A percentile compares a stretch with the other conserved stretches of the same genome.
Evolutionary conservation across 2,113 vertebrate species (phyloP).

Genomic region (Motacilla tschutschensis): DNA sequence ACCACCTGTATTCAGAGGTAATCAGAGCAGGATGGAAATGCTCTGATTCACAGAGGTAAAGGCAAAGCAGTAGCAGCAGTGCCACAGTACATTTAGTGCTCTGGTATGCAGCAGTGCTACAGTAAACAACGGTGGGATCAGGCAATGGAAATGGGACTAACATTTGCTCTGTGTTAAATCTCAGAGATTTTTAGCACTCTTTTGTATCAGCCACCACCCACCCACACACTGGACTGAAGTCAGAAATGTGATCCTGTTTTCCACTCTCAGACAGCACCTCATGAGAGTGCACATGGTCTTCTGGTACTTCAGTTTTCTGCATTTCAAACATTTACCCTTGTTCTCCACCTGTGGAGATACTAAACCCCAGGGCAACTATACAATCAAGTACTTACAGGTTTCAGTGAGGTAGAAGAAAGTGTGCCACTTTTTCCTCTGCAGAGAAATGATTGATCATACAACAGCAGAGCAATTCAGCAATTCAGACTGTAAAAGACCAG

Average conservation of each 20-base stretch:
- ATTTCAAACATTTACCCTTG: neutral
- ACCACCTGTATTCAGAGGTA: neutral
- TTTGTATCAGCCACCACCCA: neutral
- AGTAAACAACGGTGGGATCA: neutral
- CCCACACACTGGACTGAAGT: neutral
- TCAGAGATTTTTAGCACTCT: neutral
- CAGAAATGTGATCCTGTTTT: neutral
- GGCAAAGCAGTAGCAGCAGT: neutral
- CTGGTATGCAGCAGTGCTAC: neutral
- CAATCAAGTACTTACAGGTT: neutral
- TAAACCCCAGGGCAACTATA: neutral
- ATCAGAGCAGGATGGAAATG: neutral
- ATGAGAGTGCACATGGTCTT: neutral
- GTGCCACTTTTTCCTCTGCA: neutral
- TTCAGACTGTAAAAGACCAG: neutral
- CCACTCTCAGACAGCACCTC: accelerated
- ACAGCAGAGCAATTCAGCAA: neutral
- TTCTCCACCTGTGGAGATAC: neutral
- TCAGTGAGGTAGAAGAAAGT: neutral
- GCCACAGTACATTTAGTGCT: neutral
- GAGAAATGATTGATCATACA: neutral
- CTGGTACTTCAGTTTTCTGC: neutral
- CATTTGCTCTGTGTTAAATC: neutral
- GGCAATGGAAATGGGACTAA: neutral
- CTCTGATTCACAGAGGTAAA: neutral